Base-by-base conservation (phyloP, 2,113 vertebrate genomes). In the Phasianus colchicus region DNA sequence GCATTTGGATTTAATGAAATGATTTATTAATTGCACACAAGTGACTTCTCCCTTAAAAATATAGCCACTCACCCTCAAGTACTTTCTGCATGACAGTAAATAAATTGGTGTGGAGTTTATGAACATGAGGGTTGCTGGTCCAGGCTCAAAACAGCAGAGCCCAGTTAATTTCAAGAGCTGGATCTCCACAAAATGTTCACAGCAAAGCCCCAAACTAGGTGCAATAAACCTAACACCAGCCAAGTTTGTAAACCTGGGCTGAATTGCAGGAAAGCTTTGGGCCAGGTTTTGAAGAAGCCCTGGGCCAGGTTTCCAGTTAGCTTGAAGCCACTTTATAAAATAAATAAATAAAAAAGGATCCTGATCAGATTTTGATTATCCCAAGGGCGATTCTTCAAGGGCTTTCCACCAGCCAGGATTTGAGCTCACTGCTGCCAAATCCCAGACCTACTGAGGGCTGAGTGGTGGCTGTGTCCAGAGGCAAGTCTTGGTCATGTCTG, bases 161-260 rank as follows among this genome's bases (percentile, higher is more conserved):
- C 76, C 40, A 48, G 95, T 95, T 95, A 67, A 90, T 94, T 91
- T 94, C 43, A 75, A 91, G 89, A 86, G 61, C 65, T 88, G 76
- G 93, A 90, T 78, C 89, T 96, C 57, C 79, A 61, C 79, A 84
- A 72, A 95, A 82, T 88, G 60, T 95, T 96, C 73, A 69, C 91
- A 94, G 91, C 85, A 93, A 94, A 96, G 91, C 91, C 91, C 73
- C 83, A 95, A 90, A 95, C 94, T 95, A 97, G 94, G 95, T 96
- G 95, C 88, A 96, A 96, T 91, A 95, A 95, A 88, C 65, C 61
- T 77, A 43, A 66, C 18, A 1, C 86, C 83, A 70, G 95, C 96
- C 96, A 95, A 96, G 67, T 83, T 83, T 83, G 60, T 55, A 95
- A 92, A 92, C 72, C 55, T 73, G 73, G 82, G 64, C 90, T 84